These are phyloP conservation scores for Probaryconus sp. DNA, from an alignment of 1,140 invertebrate species.

Conservation along the genomic window DNA sequence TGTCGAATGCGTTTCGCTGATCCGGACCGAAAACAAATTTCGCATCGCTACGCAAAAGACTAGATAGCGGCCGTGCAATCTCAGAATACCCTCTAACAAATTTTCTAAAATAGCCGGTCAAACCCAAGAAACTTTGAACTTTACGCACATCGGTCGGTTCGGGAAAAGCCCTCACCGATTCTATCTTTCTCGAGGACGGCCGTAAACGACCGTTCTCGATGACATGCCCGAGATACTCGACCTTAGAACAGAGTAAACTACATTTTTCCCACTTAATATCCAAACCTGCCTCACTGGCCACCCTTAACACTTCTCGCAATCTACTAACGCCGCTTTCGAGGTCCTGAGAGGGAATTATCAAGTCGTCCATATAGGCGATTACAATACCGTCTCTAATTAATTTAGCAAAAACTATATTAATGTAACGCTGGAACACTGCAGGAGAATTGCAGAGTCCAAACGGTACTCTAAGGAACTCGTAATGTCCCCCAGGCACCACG, in stretches of 20 bases:
- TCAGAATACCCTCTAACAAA: constrained; percentile 50
- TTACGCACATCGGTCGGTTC: constrained; percentile 5
- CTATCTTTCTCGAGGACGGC: constrained; percentile 4
- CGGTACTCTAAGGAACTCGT: constrained; percentile 4
- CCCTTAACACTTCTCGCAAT: background rate
- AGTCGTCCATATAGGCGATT: constrained; percentile 4
- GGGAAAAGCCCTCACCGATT: constrained; percentile 5
- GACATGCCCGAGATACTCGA: constrained; percentile 19
- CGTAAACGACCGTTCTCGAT: background rate
- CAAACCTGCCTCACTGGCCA: background rate
- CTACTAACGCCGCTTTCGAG: background rate
- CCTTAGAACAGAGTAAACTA: background rate
- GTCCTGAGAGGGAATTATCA: background rate
- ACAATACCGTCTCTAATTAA: constrained; percentile 2
- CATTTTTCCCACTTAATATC: constrained; percentile 4
- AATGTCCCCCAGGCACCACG: constrained; percentile 15
- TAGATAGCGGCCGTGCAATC: constrained; percentile 35
- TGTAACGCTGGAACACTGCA: constrained; percentile 6
- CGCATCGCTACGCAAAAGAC: constrained; percentile 24
- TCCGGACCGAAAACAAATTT: background rate
- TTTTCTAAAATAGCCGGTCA: constrained; percentile 58
- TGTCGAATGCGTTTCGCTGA: background rate
- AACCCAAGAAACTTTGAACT: constrained; percentile 59
- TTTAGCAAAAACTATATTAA: background rate
- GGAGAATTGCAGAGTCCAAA: constrained; percentile 16